phyloP scores from a whole-genome alignment of 2,113 vertebrate species.

The Chloebia gouldiae region DNA sequence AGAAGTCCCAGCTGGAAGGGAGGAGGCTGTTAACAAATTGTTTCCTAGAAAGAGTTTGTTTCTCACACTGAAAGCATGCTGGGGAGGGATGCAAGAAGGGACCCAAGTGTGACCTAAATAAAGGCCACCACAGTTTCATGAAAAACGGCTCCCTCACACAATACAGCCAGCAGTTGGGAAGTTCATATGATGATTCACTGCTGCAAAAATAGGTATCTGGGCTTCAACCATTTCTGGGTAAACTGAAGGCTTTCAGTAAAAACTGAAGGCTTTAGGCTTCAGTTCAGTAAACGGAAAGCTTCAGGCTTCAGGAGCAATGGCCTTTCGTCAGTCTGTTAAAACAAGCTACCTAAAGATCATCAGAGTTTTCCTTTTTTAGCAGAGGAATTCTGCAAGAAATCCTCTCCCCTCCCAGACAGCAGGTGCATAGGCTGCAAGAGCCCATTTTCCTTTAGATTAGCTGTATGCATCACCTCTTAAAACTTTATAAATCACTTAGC shows the following conservation, averaged over 20 bases:
- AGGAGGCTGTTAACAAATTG: background rate
- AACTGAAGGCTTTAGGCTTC: background rate
- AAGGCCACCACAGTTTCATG: background rate
- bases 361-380: background rate
- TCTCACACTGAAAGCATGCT: background rate
- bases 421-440: conserved; percentile 27
- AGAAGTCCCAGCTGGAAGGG: background rate
- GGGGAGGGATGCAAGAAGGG: background rate
- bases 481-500: conserved; percentile 62
- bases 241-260: background rate
- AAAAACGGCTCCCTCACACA: fast-evolving
- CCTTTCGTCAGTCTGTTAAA: background rate
- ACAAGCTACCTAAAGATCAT: background rate
- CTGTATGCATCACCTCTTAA: conserved; percentile 35
- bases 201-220: background rate
- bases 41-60: background rate
- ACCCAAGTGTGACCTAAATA: background rate
- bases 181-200: background rate
- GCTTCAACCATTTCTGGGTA: background rate
- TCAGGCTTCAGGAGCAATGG: background rate
- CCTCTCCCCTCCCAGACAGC: background rate
- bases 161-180: background rate
- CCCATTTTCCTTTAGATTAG: conserved; percentile 50
- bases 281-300: background rate
- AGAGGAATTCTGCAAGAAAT: background rate